phyloP scores from a whole-genome alignment of 1,140 invertebrate genomes.

The Marisa cornuarietis region DNA sequence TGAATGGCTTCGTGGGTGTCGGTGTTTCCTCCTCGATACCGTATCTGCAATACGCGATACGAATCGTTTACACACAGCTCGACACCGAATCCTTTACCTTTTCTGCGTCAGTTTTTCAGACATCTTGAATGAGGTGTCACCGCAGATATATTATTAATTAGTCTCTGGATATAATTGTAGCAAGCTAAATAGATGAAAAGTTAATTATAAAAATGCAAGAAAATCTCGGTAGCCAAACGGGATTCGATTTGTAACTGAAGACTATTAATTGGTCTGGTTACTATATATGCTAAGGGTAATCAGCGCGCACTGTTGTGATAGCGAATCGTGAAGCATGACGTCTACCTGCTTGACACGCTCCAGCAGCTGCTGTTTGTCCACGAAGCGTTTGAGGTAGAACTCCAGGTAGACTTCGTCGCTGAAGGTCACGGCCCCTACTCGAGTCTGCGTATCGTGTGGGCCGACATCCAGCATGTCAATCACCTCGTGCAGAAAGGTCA shows the following conservation, averaged over 20 bases:
- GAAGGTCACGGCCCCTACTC: constrained; percentile 46
- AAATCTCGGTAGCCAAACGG: too few species aligned
- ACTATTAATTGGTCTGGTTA: too few species aligned
- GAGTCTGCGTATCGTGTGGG: constrained; percentile 21
- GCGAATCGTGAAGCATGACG: too few species aligned
- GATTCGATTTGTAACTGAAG: too few species aligned
- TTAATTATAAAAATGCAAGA: too few species aligned
- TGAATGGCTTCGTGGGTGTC: constrained; percentile 42
- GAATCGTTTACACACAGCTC: neutral
- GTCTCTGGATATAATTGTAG: neutral
- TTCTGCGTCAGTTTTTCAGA: too few species aligned
- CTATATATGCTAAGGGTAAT: too few species aligned
- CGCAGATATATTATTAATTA: neutral
- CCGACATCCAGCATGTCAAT: constrained; percentile 38
- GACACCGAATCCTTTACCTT: too few species aligned
- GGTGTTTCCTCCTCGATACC: constrained; percentile 38
- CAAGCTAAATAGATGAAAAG: neutral
- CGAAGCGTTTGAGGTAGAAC: constrained; percentile 36
- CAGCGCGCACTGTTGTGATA: too few species aligned
- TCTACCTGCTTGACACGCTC: constrained; percentile 5
- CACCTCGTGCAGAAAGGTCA: constrained; percentile 47
- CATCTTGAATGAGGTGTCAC: too few species aligned
- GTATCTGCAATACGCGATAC: constrained; percentile 2
- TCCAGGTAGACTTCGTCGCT: constrained; percentile 26
- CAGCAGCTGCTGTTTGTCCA: constrained; percentile 7